Base-by-base conservation (phyloP, 2,113 vertebrate genomes). In the Triplophysa tibetana region DNA sequence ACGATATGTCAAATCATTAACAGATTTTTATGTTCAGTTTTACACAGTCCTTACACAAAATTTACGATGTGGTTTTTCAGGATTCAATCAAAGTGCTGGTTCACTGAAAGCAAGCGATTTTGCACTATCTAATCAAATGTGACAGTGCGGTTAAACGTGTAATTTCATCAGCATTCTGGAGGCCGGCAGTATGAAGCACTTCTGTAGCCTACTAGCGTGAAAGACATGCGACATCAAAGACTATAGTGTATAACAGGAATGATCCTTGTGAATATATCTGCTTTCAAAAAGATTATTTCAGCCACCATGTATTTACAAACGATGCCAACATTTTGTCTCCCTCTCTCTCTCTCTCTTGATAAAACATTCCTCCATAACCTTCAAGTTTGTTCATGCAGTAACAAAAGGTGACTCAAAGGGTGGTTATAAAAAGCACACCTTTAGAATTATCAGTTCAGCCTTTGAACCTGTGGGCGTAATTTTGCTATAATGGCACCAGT, bases 371-470 rank as follows among this genome's bases (percentile, higher is more conserved):
- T 78, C 79, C 45, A 48, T 29, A 75, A 75, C 58, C 4, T 70
- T 78, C 82, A 81, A 63, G 82, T 78, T 60, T 56, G 52, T 67
- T 84, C 78, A 80, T 83, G 78, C 68, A 81, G 38, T 29, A 24
- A 69, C 62, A 81, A 79, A 74, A 14, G 13, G 45, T 78, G 68
- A 78, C 12, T 77, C 73, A 67, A 24, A 73, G 65, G 54, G 64
- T 72, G 72, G 70, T 80, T 80, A 74, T 70, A 67, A 84, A 83
- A 81, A 76, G 66, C 78, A 84, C 82, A 81, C 75, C 82, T 81
- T 48, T 68, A 70, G 62, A 78, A 77, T 74, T 84, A 84, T 75
- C 21, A 63, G 61, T 60, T 56, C 23, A 63, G 56, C 56, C 75
- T 81, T 84, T 84, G 69, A 81, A 68, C 75, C 45, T 60, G 14